A percentile compares a stretch with the other conserved stretches of the same genome.
phyloP scores from a whole-genome alignment of 2,888 invertebrate species.

The Lysandra coridon region DNA sequence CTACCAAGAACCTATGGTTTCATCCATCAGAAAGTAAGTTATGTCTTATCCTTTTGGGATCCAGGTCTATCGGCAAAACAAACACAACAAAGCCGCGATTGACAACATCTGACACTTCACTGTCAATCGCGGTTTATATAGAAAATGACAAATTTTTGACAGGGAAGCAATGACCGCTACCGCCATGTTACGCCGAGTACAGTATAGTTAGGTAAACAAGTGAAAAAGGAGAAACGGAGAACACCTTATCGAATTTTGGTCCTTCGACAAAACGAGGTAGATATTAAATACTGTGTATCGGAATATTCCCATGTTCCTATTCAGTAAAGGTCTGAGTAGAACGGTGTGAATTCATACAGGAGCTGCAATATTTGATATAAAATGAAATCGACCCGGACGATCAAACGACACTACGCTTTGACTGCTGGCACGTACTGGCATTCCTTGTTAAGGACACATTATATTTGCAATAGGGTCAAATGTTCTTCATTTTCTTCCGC shows the following conservation, averaged over 20 bases:
- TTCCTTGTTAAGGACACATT: neutral
- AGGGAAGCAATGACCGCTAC: too few species aligned
- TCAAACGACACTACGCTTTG: conserved; percentile 10
- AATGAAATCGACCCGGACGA: conserved; percentile 12
- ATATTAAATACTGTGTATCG: neutral
- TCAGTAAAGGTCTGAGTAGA: neutral
- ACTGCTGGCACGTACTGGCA: neutral
- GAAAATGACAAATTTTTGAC: too few species aligned
- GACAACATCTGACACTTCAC: too few species aligned
- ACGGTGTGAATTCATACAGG: conserved; percentile 16
- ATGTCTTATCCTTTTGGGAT: too few species aligned
- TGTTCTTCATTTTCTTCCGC: neutral
- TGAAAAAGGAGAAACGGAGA: neutral
- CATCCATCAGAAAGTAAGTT: too few species aligned
- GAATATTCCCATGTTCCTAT: neutral
- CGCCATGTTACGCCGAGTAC: too few species aligned
- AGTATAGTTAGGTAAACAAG: neutral
- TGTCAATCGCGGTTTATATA: too few species aligned
- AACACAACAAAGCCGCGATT: too few species aligned
- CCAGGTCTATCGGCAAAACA: too few species aligned
- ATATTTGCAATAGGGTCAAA: neutral
- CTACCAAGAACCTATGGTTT: too few species aligned
- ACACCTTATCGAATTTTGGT: neutral
- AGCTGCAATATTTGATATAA: conserved; percentile 27
- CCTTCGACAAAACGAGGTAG: neutral